Evolutionary conservation across 2,888 invertebrate species (phyloP), one percentile per base, ranked within the genome.

Genomic region (Machimus atricapillus): DNA sequence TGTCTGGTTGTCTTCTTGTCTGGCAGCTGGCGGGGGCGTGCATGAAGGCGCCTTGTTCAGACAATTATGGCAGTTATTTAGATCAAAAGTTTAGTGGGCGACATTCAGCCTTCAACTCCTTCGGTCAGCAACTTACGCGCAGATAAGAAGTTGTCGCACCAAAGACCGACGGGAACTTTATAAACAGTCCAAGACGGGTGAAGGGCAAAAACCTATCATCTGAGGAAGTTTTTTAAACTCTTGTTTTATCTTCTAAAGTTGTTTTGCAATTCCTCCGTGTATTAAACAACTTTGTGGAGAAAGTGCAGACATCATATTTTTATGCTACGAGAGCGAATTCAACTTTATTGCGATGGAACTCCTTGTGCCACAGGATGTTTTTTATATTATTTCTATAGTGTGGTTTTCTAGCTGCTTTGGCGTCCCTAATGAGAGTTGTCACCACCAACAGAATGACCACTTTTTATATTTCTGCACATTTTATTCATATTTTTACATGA

Each of bases 11-110:
- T 66, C 27, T 66, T 27, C 23, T 66, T 14, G 66, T 23, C 27
- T 23, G 66, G 66, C 66, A 27, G 23, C 0, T 8, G n/a, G 19
- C 8, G 23, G 66, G 8, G 66, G 66, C 56, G 27, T 66, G 27
- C 23, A 12, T 14, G 66, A 8, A 66, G 23, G 66, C 76, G 76
- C 37, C 34, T 40, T 76, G n/a, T 16, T 31, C 27, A 34, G 37
- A 78, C 78, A 78, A 43, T 78, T 78, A 78, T 78, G 37, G 23
- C 23, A 23, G 23, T 78, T 78, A 78, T 78, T 37, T 78, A 40
- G 78, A 78, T 40, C 43, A 43, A 46, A 78, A 78, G n/a, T 78
- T 78, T 43, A 23, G n/a, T 43, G 8, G 43, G 19, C 23, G 43
- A 19, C 34, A 78, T 34, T 40, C 37, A 78, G 43, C 19, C 40